Conservation (phyloP, 1,140 invertebrate genomes). For the Cyrtorhinus lividipennis region DNA sequence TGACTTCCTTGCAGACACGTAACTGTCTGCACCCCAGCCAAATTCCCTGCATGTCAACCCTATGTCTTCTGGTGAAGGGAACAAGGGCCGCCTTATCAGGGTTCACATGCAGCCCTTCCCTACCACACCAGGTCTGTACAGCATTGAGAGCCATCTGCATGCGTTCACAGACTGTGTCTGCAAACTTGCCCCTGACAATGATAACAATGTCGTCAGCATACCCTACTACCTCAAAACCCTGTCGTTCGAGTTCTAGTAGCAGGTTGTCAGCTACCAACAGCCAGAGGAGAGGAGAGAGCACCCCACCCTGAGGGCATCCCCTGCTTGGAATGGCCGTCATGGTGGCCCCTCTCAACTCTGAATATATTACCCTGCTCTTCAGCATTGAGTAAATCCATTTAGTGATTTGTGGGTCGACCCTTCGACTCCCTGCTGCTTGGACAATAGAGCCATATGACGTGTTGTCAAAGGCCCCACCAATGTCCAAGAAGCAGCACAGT, state of each 20-base stretch:
- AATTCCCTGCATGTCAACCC: too few relatives aligned
- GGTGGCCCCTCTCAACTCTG: neutral
- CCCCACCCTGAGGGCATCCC: conserved; percentile 21
- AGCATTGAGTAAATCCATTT: conserved; percentile 8
- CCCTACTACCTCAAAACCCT: neutral
- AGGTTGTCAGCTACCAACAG: conserved; percentile 15
- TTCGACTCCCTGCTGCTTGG: neutral
- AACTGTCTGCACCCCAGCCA: too few relatives aligned
- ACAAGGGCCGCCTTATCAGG: neutral
- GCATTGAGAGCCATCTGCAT: neutral
- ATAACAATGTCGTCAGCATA: conserved; percentile 8
- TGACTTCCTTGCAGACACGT: too few relatives aligned
- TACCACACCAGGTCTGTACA: neutral
- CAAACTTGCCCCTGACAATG: neutral
- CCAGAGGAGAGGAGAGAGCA: conserved; percentile 22
- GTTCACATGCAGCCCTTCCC: neutral
- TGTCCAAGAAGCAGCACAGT: conserved; percentile 15
- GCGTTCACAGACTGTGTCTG: neutral
- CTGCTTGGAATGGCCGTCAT: neutral
- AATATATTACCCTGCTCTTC: neutral
- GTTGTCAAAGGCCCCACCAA: conserved; percentile 21
- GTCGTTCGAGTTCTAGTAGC: neutral
- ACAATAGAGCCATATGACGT: conserved; percentile 13
- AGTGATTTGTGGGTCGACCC: neutral
- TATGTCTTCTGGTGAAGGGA: neutral